Evolutionary conservation across 2,888 invertebrate species (phyloP), one percentile per base, ranked within the genome.

Genomic region (Lepas anatifera): DNA sequence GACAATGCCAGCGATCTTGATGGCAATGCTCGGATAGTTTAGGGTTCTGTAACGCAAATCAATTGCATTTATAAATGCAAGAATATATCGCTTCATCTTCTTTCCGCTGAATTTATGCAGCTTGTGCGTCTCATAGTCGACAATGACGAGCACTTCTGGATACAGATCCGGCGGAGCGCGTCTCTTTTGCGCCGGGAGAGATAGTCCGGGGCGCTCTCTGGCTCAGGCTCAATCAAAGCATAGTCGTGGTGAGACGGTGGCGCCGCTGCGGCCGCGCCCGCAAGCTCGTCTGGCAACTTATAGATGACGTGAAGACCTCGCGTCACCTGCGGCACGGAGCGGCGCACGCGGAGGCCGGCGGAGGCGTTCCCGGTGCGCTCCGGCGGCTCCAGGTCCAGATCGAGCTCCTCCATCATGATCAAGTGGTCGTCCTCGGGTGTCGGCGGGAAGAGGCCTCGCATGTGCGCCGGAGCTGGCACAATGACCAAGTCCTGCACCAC

Each of bases 1-100:
- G 22, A 58, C 41, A 13, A 69, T 69, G 22, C 58, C 69, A n/a
- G 63, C 50, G 22, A 69, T 22, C 50, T 69, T 50, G 35, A 69
- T 39, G 39, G 43, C 22, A 27, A 69, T 58, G 32, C 25, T 27
- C 41, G 69, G 69, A 11, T 29, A 25, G 3, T 32, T 7, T n/a
- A 58, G 7, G 10, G 35, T 7, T 7, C 39, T 22, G 18, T 50
- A 69, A 25, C 69, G 48, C 39, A 52, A n/a, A 22, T 50, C 39
- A 2, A 69, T 63, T 7, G 69, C 69, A 18, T 52, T 58, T 37
- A 69, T 50, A 39, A 69, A 69, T 22, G 18, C 37, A 27, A 52
- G n/a, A 22, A 69, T n/a, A 41, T 69, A 69, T 16, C 58, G 25
- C 41, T 52, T 69, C 3, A 63, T 8, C 16, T 67, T 35, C 32